Conservation (phyloP, 2,113 vertebrate genomes). For the Poeciliopsis turrubarensis region DNA sequence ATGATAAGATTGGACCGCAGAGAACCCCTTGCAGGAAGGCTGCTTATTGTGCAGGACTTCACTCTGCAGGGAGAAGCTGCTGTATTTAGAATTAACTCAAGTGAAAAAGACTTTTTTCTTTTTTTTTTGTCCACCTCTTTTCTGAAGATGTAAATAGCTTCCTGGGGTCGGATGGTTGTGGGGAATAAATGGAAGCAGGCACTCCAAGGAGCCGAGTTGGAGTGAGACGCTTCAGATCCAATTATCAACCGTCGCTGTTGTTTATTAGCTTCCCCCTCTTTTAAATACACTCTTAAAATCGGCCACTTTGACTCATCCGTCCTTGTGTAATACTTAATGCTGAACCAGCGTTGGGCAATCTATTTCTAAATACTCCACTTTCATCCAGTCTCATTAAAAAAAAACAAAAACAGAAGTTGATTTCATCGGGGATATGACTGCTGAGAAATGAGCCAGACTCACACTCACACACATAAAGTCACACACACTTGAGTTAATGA, state of each 20-base stretch:
- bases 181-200: not conserved
- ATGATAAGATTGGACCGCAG: conserved; percentile 38
- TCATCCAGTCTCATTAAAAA: conserved; percentile 36
- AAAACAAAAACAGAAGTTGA: conserved; percentile 23
- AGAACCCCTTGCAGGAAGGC: conserved; percentile 18
- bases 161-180: not conserved
- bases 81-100: not conserved
- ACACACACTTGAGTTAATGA: conserved; percentile 37
- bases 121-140: not conserved
- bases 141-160: not conserved
- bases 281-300: conserved; percentile 19
- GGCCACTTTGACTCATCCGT: not conserved
- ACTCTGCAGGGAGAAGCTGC: not conserved
- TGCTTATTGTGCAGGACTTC: conserved; percentile 1
- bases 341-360: conserved; percentile 50
- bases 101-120: no score
- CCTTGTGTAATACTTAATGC: conserved; percentile 48
- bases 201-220: not conserved
- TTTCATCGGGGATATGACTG: conserved; percentile 31
- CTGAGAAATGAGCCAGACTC: conserved; percentile 24
- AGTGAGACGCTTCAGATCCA: conserved; percentile 24
- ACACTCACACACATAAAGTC: conserved; percentile 5
- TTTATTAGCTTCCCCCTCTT: conserved; percentile 18
- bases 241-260: conserved; percentile 12
- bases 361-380: conserved; percentile 39